A percentile compares a stretch with the other conserved stretches of the same genome.
Conservation (phyloP, 2,113 vertebrate genomes). For the Phyllopteryx taeniolatus region DNA sequence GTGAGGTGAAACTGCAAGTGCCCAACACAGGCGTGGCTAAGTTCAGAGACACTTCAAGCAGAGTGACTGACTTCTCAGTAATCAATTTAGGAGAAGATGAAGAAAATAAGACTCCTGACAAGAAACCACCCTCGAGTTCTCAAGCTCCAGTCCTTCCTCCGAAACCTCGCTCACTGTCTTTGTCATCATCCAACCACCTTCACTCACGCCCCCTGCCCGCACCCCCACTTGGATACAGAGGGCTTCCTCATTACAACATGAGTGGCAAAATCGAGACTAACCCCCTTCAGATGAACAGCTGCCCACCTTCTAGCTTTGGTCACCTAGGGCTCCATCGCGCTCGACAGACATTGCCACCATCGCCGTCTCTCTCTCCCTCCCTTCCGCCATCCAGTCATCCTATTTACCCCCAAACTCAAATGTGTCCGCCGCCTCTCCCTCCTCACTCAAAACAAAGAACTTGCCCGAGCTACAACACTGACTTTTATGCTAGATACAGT, state of each 20-base stretch:
- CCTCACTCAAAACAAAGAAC: slow-evolving; percentile 68
- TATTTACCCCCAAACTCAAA: slow-evolving; percentile 68
- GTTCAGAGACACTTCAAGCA: slow-evolving; percentile 67
- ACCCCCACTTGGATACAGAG: slow-evolving; percentile 71
- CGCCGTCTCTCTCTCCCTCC: slow-evolving; percentile 76
- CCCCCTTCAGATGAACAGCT: slow-evolving; percentile 75
- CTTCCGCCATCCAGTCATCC: slow-evolving; percentile 72
- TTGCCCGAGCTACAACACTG: slow-evolving; percentile 56
- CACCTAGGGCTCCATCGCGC: slow-evolving; percentile 75
- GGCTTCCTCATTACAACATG: slow-evolving; percentile 64
- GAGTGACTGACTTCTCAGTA: slow-evolving; percentile 76
- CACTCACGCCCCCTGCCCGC: slow-evolving; percentile 71
- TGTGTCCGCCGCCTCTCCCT: slow-evolving; percentile 73
- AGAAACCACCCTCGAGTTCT: slow-evolving; percentile 52
- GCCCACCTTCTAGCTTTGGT: slow-evolving; percentile 72
- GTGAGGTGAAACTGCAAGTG: slow-evolving; percentile 70
- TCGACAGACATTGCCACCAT: slow-evolving; percentile 74
- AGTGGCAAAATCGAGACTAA: slow-evolving; percentile 76
- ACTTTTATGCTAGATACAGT: slow-evolving; percentile 60
- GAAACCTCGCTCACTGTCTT: slow-evolving; percentile 74
- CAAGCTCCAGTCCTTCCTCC: slow-evolving; percentile 80
- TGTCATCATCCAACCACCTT: slow-evolving; percentile 69
- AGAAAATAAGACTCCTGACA: slow-evolving; percentile 44
- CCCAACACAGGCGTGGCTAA: slow-evolving; percentile 73
- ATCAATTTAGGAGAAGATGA: slow-evolving; percentile 72